Evolutionary conservation across 2,888 invertebrate species (phyloP).

Genomic region (Agonopterix arenella): DNA sequence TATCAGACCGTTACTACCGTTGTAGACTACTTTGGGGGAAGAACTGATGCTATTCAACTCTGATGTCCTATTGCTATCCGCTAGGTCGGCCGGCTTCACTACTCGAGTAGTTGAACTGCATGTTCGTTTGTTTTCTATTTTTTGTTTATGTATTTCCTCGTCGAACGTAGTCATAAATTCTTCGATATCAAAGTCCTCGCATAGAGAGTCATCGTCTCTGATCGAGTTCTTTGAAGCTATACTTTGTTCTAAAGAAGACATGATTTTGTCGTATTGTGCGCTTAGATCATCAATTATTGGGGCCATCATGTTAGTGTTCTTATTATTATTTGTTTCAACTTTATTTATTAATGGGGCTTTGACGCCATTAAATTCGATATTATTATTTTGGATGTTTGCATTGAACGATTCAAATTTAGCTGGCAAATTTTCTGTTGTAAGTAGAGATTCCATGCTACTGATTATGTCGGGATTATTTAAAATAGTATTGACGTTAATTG

Average conservation of each 20-base stretch:
- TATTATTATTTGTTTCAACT: constrained; percentile 34
- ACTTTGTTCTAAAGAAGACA: constrained; percentile 69
- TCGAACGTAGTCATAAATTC: constrained; percentile 83
- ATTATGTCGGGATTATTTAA: constrained; percentile 70
- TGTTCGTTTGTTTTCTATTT: constrained; percentile 57
- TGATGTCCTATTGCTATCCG: constrained; percentile 47
- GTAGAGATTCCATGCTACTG: constrained; percentile 71
- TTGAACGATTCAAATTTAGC: constrained; percentile 67
- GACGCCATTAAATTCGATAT: constrained; percentile 38
- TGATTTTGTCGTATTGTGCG: constrained; percentile 70
- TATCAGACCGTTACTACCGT: constrained; percentile 43
- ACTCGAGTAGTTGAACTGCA: constrained; percentile 69
- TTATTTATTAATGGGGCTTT: constrained; percentile 21
- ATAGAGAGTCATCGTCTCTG: constrained; percentile 71
- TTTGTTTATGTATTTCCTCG: constrained; percentile 74
- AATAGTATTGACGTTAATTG: constrained; percentile 74
- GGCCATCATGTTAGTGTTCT: constrained; percentile 34
- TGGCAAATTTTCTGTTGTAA: constrained; percentile 69
- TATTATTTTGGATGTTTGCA: constrained; percentile 42
- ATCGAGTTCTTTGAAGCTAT: constrained; percentile 63
- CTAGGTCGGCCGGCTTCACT: constrained; percentile 52
- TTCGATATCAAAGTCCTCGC: constrained; percentile 79
- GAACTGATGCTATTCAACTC: constrained; percentile 51
- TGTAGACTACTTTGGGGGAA: constrained; percentile 47
- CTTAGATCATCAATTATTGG: constrained; percentile 61